These are phyloP conservation scores for Epizoanthus stellaris DNA, from an alignment of 92 coral and sea anemone species.

Conservation along the genomic window DNA sequence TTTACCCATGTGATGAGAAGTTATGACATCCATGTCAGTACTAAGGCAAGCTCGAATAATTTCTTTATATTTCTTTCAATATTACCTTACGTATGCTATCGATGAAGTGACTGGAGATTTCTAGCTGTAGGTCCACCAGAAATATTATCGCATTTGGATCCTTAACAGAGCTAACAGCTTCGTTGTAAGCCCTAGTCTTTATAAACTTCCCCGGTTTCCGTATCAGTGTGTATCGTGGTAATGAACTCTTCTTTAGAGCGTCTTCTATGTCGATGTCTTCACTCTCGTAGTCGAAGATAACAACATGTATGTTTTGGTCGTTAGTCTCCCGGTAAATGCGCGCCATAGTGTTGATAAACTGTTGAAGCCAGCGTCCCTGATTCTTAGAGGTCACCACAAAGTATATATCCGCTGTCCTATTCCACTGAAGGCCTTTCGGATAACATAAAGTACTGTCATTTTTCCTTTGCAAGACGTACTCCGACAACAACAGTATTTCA, in stretches of 20 bases:
- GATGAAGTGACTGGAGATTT: conserved; percentile 64
- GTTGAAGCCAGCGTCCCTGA: conserved; percentile 42
- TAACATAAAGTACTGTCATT: conserved; percentile 29
- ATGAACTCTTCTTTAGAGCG: conserved; percentile 48
- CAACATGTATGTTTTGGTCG: conserved; percentile 41
- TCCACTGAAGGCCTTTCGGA: conserved; percentile 55
- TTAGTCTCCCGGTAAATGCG: conserved; percentile 28
- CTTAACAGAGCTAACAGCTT: conserved; percentile 59
- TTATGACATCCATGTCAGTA: no score
- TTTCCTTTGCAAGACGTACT: no score
- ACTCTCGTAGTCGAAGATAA: conserved; percentile 75
- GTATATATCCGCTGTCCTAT: conserved; percentile 34
- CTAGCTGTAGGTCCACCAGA: conserved; percentile 72
- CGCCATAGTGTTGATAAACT: conserved; percentile 44
- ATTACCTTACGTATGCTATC: conserved; percentile 74
- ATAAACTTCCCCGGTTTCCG: conserved; percentile 62
- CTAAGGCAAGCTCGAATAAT: no score
- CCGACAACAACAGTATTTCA: no score
- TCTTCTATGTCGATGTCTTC: conserved; percentile 62
- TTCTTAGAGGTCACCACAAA: conserved; percentile 34
- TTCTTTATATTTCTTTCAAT: no score
- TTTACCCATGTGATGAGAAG: no score
- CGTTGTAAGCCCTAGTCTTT: conserved; percentile 61
- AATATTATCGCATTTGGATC: conserved; percentile 76
- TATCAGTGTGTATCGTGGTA: conserved; percentile 65